Evolutionary conservation across 2,797 vertebrate species (phyloP), one percentile per base, ranked within the genome.

Genomic region (Schizopygopsis pylzovi): DNA sequence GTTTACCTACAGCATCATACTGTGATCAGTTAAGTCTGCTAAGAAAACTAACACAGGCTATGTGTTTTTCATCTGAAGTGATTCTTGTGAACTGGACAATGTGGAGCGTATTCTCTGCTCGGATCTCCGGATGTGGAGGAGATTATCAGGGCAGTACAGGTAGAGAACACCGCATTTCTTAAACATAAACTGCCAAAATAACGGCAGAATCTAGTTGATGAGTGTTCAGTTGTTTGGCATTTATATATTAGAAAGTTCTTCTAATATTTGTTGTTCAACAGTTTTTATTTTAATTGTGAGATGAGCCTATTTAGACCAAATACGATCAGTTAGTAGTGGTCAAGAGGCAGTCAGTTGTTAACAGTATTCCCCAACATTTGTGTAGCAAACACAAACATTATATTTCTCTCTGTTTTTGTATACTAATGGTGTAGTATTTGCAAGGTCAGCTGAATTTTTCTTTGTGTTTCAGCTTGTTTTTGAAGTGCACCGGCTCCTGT

Each of bases 381-480:
- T n/a, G n/a, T n/a, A n/a, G n/a, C n/a, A n/a, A n/a, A n/a, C n/a
- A n/a, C n/a, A n/a, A n/a, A n/a, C n/a, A 52, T 52, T 20, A 1
- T 8, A 20, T 54, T 7, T 54, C 6, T 54, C 6, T 54, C 18
- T 54, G 15, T 54, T 41, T 54, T 54, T 18, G 16, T 54, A 5
- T 20, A 54, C 52, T 20, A 54, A 22, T 56, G 22, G 7, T 22
- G 20, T 56, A 20, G 18, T 56, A 22, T 56, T 56, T 10, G 54
- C 1, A 8, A 54, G 16, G 6, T 2, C 6, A 2, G 6, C 6
- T 54, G 3, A 28, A 12, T 25, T 20, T 56, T 11, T n/a, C 11
- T 13, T 25, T 82, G 9, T n/a, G 8, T 61, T 83, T 83, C 41
- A 83, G 82, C 56, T 12, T 83, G 22, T 22, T 63, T 49, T 25